Evolutionary conservation across 2,797 vertebrate species (phyloP), one percentile per base, ranked within the genome.

Genomic region (Darevskia nairensis): DNA sequence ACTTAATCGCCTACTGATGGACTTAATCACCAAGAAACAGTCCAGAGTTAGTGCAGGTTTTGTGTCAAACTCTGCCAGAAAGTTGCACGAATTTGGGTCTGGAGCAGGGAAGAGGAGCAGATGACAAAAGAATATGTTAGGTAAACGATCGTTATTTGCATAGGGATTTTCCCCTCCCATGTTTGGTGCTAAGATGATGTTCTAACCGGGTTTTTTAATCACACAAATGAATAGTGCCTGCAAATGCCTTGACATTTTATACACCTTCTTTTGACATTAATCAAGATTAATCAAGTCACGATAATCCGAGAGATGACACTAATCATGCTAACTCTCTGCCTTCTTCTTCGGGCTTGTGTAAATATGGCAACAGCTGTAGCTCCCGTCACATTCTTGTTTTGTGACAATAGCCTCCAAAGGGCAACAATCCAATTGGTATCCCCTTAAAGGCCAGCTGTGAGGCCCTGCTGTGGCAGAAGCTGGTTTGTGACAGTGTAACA

Each of bases 211-310:
- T 86, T 32, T 90, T 92, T 91, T 88, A 59, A 59, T 89, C 61
- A 77, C 8, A 86, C 7, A 2, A 32, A 68, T 35, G 76, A 88
- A 88, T 66, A 88, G 80, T 21, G 89, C 80, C 6, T 92, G 84
- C 88, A 93, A 94, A 89, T 76, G 8, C 46, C 21, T 87, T 91
- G 86, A 74, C 19, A 86, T 92, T 90, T 74, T 95, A 87, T 93
- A 32, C 19, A 86, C 80, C 76, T 91, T 59, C 19, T 50, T 90
- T 88, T 91, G 78, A 74, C 29, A 78, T 86, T 93, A 61, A 88
- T 90, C 92, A 88, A 13, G 8, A 64, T 80, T 90, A 94, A 88
- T 71, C 27, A 85, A 90, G 10, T 19, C 80, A 83, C 46, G 74
- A 89, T 79, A 84, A 91, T 85, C 75, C 27, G 69, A 15, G 61